These are phyloP conservation scores for Macaca nemestrina DNA, from an alignment of 2,113 vertebrate genomes.

Conservation along the genomic window DNA sequence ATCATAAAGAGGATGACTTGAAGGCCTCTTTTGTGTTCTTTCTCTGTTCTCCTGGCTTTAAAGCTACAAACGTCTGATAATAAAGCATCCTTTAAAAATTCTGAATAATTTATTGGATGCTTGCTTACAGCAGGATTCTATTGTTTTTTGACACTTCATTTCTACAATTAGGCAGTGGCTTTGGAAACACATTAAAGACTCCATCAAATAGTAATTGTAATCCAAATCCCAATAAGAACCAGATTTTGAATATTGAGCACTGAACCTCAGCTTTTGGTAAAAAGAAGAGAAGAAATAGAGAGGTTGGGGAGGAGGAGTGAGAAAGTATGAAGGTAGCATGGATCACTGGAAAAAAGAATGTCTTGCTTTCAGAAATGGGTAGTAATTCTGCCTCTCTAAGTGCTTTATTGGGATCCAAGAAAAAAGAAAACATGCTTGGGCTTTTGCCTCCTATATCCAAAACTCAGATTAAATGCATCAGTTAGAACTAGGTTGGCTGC, in stretches of 20 bases:
- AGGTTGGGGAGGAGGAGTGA: not conserved
- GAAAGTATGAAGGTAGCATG: not conserved
- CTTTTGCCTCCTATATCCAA: not conserved
- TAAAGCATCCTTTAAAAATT: not conserved
- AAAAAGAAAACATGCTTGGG: not conserved
- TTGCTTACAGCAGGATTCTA: conserved; percentile 15
- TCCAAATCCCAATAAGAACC: conserved; percentile 43
- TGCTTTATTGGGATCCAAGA: not conserved
- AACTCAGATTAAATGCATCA: not conserved
- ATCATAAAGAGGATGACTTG: not conserved
- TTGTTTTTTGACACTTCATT: conserved; percentile 41
- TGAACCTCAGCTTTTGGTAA: not conserved
- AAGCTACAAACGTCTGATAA: not conserved
- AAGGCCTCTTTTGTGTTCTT: not conserved
- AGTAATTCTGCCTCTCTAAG: not conserved
- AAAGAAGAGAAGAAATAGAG: not conserved
- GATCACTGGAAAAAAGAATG: not conserved
- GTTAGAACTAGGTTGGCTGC: not conserved
- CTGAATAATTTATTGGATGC: not conserved
- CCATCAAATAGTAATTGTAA: not conserved
- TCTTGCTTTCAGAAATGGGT: not conserved
- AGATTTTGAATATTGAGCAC: conserved; percentile 42
- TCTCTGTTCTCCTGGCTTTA: not conserved
- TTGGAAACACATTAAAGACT: conserved; percentile 52
- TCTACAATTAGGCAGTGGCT: not conserved